These are phyloP conservation scores for Oreochromis tanganicae DNA, from an alignment of 2,113 vertebrate genomes.

Conservation along the genomic window DNA sequence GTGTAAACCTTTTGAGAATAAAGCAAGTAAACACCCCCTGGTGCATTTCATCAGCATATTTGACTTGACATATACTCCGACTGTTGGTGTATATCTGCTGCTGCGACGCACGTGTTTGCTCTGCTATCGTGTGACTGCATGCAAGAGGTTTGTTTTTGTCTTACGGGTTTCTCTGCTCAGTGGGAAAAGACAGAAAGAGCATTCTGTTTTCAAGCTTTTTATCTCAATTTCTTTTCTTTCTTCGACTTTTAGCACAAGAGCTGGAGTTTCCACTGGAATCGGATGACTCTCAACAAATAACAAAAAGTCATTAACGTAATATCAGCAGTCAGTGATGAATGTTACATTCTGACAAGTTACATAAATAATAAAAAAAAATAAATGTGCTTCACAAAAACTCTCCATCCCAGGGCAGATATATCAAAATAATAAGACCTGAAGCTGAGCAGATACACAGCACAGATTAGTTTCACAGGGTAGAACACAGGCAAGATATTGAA, in stretches of 20 bases:
- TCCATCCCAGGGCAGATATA: background rate
- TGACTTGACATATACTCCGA: background rate
- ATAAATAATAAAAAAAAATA: background rate
- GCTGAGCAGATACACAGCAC: background rate
- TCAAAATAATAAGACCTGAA: background rate
- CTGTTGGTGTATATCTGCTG: background rate
- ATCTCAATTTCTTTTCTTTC: background rate
- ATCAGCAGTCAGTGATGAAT: background rate
- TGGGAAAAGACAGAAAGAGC: rapidly evolving
- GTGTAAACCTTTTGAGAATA: background rate
- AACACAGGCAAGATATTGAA: background rate
- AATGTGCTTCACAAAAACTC: background rate
- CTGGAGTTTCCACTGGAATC: background rate
- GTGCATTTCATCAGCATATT: background rate
- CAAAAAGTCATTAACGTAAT: background rate
- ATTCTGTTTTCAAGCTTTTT: background rate
- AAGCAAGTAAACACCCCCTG: background rate
- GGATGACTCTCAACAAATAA: background rate
- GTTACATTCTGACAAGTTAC: background rate
- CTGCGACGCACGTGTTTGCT: background rate
- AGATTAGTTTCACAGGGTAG: background rate
- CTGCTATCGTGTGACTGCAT: background rate
- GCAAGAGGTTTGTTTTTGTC: background rate
- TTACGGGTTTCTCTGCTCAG: rapidly evolving
- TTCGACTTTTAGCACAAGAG: background rate